phyloP scores from a whole-genome alignment of 2,113 vertebrate species.

The Acanthisitta chloris region DNA sequence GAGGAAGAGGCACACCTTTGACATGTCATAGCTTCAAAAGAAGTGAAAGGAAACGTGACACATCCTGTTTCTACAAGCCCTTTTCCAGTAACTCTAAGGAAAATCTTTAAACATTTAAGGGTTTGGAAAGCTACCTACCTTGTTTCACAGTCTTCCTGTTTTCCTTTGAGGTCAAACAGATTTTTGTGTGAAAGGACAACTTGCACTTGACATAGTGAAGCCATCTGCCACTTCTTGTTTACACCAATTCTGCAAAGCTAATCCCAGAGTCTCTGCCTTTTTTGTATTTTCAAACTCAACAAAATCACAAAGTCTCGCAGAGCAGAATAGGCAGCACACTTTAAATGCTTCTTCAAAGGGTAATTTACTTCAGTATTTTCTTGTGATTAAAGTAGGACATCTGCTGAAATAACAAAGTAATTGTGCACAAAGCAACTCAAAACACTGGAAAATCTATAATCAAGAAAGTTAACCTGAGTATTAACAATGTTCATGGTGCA shows the following conservation, averaged over 20 bases:
- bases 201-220: background rate
- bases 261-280: background rate
- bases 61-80: background rate
- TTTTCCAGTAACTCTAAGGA: constrained; percentile 11
- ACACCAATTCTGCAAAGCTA: background rate
- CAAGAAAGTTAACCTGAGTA: background rate
- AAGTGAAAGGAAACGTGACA: background rate
- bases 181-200: constrained; percentile 52
- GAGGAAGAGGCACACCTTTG: background rate
- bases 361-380: background rate
- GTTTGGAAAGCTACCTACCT: background rate
- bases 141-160: constrained; percentile 42
- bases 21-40: background rate
- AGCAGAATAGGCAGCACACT: background rate
- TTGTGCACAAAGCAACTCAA: background rate
- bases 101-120: background rate
- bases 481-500: background rate
- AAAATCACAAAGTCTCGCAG: background rate
- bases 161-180: constrained; percentile 15
- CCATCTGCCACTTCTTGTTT: background rate
- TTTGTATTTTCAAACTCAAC: background rate
- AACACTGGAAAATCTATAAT: background rate
- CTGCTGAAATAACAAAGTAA: background rate
- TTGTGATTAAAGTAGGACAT: background rate
- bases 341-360: background rate